phyloP scores from a whole-genome alignment of 2,113 vertebrate genomes.

The Psophia crepitans region DNA sequence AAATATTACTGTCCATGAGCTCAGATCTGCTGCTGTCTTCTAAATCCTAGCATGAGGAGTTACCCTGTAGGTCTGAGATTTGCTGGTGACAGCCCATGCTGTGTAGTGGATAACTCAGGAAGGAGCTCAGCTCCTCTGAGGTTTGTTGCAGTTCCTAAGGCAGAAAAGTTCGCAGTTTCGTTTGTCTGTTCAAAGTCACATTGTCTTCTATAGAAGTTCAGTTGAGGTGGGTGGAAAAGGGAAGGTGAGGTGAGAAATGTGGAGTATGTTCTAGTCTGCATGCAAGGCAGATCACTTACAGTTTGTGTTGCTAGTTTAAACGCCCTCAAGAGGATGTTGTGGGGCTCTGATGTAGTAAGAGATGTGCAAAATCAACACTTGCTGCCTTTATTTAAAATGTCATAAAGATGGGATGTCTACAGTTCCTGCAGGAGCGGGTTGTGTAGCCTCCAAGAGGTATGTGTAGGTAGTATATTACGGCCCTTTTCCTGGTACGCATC shows the following conservation, averaged over 20 bases:
- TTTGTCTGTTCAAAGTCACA: background rate
- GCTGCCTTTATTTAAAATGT: background rate
- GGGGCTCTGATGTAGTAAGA: background rate
- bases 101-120: background rate
- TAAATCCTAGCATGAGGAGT: background rate
- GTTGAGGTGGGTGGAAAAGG: background rate
- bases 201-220: background rate
- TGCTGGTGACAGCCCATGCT: background rate
- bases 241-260: background rate
- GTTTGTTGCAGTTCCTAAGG: background rate
- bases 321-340: slow-evolving; percentile 11
- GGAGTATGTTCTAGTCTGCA: slow-evolving; percentile 25
- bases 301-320: slow-evolving; percentile 14
- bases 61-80: background rate
- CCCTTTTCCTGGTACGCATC: background rate
- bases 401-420: background rate
- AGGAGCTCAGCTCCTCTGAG: background rate
- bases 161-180: background rate
- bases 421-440: background rate
- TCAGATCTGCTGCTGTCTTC: background rate
- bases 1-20: background rate
- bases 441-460: background rate
- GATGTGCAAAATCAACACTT: background rate
- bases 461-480: background rate
- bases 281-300: slow-evolving; percentile 10